Percentiles rank a stretch among this genome's conserved stretches.
Conservation (phyloP, 2,888 invertebrate genomes). For the Drosophila subquinaria region DNA sequence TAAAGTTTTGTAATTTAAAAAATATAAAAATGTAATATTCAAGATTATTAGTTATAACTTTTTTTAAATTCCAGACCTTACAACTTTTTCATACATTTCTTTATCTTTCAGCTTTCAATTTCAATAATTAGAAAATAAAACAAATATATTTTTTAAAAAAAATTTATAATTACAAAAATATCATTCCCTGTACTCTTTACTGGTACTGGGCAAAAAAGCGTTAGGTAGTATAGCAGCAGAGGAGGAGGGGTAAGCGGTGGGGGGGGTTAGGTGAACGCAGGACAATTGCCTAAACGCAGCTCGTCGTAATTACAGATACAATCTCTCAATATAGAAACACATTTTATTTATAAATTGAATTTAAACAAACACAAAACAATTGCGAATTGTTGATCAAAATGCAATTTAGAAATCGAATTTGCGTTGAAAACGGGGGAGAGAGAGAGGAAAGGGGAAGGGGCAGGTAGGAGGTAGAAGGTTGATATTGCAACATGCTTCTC, state of each 20-base stretch:
- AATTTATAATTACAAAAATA: too few relatives aligned
- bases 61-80: too few relatives aligned
- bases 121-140: too few relatives aligned
- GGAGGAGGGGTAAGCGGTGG: neutral
- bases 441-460: neutral
- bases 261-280: neutral
- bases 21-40: neutral
- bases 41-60: too few relatives aligned
- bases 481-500: neutral
- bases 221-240: too few relatives aligned
- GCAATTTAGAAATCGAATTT: slow-evolving; percentile 76
- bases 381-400: slow-evolving; percentile 82
- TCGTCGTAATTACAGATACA: slow-evolving; percentile 59
- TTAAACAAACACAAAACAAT: slow-evolving; percentile 71
- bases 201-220: neutral
- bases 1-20: too few relatives aligned
- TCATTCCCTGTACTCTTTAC: neutral
- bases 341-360: slow-evolving; percentile 80
- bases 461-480: too few relatives aligned
- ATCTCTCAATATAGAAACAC: slow-evolving; percentile 39
- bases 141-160: too few relatives aligned
- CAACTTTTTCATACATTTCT: too few relatives aligned
- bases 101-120: too few relatives aligned
- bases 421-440: neutral
- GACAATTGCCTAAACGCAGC: slow-evolving; percentile 44